Base-by-base conservation (phyloP, 2,888 invertebrate genomes). In the Eretmocerus hayati region DNA sequence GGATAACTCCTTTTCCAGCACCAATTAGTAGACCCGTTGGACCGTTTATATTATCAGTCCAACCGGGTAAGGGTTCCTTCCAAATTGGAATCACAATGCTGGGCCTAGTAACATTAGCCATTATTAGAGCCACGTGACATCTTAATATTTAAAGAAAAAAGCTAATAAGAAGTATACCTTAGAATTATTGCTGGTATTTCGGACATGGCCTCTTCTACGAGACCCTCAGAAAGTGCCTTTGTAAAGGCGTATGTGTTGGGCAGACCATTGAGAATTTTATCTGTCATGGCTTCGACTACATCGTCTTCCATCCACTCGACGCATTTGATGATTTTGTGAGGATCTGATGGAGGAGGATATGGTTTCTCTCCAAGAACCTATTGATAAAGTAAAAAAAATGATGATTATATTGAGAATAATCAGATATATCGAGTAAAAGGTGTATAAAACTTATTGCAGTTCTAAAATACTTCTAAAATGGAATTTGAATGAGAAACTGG, bases 181-280 rank as follows among this genome's bases (percentile, higher is more conserved):
- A 93, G 72, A 46, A 96, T 85, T 46, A 87, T 76, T 0, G 84
- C 77, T 0, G 94, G 94, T 6, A 96, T 72, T 21, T 81, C 77
- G 2, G 77, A 71, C 73, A 88, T 85, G 40, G 87, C 81, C 62
- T 90, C 87, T 1, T 84, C 81, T 1, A 91, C 85, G 49, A 93
- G 65, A 13, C 84, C 81, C 71, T 96, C 95, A 0, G 90, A 88
- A 13, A 96, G 72, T 0, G 92, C 88, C 74, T 96, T 96, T 0
- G 95, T 94, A 66, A 87, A 93, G 0, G 94, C 91, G 66, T 95
- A 95, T 0, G 92, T 91, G 69, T 94, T 94, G 0, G 94, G 94
- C 47, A 88, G 78, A 56, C 82, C 79, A 33, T 87, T 84, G 62
- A 85, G 71, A 50, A 90, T 75, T 77, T 81, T 81, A 37, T 78